These are phyloP conservation scores for Clarias laeviceps DNA, from an alignment of 2,797 vertebrate species.

Conservation along the genomic window DNA sequence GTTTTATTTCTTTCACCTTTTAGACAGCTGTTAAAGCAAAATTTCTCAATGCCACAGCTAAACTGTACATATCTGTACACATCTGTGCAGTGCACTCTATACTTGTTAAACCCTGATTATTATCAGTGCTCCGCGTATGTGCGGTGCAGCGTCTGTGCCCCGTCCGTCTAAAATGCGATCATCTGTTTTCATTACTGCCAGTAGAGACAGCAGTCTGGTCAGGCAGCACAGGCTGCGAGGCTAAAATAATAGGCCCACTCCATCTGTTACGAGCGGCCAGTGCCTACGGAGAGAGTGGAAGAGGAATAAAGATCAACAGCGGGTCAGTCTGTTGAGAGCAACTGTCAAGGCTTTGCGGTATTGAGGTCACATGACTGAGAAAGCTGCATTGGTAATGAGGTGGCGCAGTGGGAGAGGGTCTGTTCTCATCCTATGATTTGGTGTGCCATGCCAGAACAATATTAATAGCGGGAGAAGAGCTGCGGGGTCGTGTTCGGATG, in stretches of 20 bases:
- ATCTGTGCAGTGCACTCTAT: background rate
- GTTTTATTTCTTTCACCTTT: background rate
- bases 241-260: constrained; percentile 62
- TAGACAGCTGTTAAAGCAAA: background rate
- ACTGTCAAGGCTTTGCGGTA: constrained; percentile 33
- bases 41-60: background rate
- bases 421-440: constrained; percentile 16
- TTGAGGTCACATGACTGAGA: constrained; percentile 40
- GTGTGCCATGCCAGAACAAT: constrained; percentile 4
- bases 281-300: constrained; percentile 17
- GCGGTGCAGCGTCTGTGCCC: constrained; percentile 18
- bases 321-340: constrained; percentile 38
- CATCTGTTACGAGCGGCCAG: constrained; percentile 63
- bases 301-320: constrained; percentile 31
- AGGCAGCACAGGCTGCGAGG: constrained; percentile 45
- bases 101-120: constrained; percentile 36
- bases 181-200: constrained; percentile 69
- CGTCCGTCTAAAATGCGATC: constrained; percentile 64
- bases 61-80: background rate
- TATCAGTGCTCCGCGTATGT: background rate
- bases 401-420: constrained; percentile 33
- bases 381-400: constrained; percentile 46
- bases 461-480: constrained; percentile 36
- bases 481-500: background rate
- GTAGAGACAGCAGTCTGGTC: constrained; percentile 52